These are phyloP conservation scores for Hormaphis cornu DNA, from an alignment of 1,140 invertebrate genomes.

Conservation along the genomic window DNA sequence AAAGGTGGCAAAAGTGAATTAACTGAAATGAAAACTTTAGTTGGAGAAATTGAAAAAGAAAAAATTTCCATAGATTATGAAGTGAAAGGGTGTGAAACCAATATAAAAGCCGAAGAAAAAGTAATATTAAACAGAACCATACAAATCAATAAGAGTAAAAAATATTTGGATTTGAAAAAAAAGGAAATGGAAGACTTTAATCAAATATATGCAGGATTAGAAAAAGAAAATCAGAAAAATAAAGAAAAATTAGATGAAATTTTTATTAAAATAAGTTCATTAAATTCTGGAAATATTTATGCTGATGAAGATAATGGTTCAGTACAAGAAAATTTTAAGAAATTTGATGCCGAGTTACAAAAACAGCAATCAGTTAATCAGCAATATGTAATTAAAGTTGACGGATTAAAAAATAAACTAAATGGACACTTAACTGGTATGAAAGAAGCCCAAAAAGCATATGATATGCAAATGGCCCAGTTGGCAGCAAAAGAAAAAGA, in stretches of 20 bases:
- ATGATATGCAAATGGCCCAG: conserved; percentile 8
- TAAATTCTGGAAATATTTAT: conserved; percentile 30
- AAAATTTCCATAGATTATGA: background rate
- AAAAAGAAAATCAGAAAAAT: conserved; percentile 15
- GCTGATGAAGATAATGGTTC: conserved; percentile 18
- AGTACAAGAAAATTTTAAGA: conserved; percentile 25
- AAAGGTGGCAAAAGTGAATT: background rate
- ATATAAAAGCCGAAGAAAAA: conserved; percentile 6
- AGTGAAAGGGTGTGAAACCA: background rate
- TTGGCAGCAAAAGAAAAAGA: conserved; percentile 25
- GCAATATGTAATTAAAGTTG: conserved; percentile 22
- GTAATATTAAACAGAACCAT: conserved; percentile 3
- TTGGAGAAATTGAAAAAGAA: conserved; percentile 10
- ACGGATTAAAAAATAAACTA: conserved; percentile 22
- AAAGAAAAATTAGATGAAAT: background rate
- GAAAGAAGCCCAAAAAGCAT: conserved; percentile 23
- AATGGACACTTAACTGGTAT: conserved; percentile 10
- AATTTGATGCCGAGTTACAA: conserved; percentile 17
- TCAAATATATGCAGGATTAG: conserved; percentile 7
- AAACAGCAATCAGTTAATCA: conserved; percentile 3
- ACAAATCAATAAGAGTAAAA: conserved; percentile 44
- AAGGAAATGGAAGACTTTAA: conserved; percentile 40
- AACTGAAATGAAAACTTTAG: background rate
- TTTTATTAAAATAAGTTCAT: conserved; percentile 14
- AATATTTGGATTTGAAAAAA: conserved; percentile 40